phyloP scores from a whole-genome alignment of 2,113 vertebrate species.

The Petroica traversi region DNA sequence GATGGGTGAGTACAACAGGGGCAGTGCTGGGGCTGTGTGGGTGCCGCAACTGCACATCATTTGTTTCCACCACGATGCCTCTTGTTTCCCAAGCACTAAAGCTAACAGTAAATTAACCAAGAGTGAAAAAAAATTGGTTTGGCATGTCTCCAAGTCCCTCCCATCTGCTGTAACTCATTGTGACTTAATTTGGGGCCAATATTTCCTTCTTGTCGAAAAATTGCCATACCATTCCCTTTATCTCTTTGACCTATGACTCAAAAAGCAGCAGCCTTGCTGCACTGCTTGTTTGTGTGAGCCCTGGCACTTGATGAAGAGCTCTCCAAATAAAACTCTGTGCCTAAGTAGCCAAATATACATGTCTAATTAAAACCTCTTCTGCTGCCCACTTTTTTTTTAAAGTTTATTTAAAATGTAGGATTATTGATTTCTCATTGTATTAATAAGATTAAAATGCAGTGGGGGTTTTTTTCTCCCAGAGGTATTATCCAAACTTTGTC shows the following conservation, averaged over 20 bases:
- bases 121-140: neutral
- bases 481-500: neutral
- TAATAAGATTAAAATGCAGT: neutral
- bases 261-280: neutral
- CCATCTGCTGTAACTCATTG: neutral
- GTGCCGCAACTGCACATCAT: neutral
- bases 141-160: neutral
- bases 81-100: neutral
- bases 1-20: neutral
- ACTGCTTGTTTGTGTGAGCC: neutral
- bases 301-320: neutral
- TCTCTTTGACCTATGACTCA: neutral
- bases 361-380: neutral
- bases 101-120: neutral
- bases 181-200: neutral
- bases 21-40: rapidly evolving
- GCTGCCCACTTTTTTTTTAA: neutral
- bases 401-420: neutral
- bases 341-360: neutral
- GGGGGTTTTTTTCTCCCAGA: rapidly evolving
- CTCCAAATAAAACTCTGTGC: neutral
- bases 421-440: neutral
- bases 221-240: neutral
- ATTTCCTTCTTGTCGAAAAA: slow-evolving; percentile 2
- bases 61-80: neutral